Evolutionary conservation across 2,797 vertebrate genomes (phyloP), one percentile per base, ranked within the genome.

Genomic region (Lepus townsendii): DNA sequence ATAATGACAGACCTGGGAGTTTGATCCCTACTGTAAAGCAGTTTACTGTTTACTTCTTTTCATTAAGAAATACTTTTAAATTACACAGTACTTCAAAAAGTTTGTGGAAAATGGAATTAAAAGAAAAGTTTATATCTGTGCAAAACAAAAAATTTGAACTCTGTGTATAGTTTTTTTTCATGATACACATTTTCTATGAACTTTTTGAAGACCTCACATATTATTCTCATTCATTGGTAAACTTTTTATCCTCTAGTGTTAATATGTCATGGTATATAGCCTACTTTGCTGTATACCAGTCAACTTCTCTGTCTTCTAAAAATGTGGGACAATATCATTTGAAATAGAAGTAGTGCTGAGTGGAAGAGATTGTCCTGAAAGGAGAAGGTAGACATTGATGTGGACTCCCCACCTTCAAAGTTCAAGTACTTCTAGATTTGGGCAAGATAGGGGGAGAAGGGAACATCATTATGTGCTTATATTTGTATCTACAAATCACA

Each of bases 51-150:
- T 47, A 47, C 42, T 84, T 52, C 24, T 30, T 71, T 95, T 32
- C n/a, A 80, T 65, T 47, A 92, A 63, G 5, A 88, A 71, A 19
- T 54, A 83, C 76, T 82, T 93, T 83, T 78, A 88, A 94, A 82
- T 69, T 17, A 24, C 38, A 57, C 14, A 20, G 54, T 20, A 57
- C 54, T 57, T 57, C 14, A 57, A 57, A 57, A 57, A 57, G 54
- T 57, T 57, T 57, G 54, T 57, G 54, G 54, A 57, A 57, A 57
- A 57, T 17, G 16, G 3, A 57, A 57, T 57, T 57, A 20, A 20
- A 57, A 16, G 19, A 57, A 16, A 57, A 57, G 13, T 20, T 57
- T 57, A 57, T 16, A 20, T 20, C 54, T 57, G 54, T 57, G 54
- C 17, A 57, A 57, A 57, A 57, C 54, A 16, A 57, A 57, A 57